These are phyloP conservation scores for Apostichopus japonicus DNA, from an alignment of 35 echinoderm and acorn worm genomes.

Conservation along the genomic window DNA sequence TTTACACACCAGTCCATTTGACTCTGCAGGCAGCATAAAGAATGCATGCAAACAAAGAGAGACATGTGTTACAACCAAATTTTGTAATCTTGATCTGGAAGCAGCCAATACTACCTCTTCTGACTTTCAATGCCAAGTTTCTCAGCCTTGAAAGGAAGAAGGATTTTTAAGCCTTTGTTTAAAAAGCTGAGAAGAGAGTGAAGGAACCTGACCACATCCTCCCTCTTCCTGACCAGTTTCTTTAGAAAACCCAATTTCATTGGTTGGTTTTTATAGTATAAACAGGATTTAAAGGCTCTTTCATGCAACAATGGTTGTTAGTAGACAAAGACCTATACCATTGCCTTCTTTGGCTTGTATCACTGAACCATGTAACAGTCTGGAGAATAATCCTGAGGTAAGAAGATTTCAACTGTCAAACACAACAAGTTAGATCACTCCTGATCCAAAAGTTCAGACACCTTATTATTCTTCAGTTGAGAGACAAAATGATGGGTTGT, in stretches of 20 bases:
- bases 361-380: not conserved
- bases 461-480: no score
- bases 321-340: not conserved
- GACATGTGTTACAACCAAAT: no score
- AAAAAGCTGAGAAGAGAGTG: not conserved
- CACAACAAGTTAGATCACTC: no score
- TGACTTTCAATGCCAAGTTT: no score
- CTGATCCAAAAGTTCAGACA: no score
- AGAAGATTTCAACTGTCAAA: not conserved
- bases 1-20: no score
- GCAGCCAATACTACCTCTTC: no score
- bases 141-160: slow-evolving; percentile 2
- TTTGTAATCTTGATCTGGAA: no score
- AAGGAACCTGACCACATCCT: not conserved
- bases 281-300: not conserved
- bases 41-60: no score
- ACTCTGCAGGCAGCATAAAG: no score
- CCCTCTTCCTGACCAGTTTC: not conserved
- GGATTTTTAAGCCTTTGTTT: not conserved
- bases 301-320: slow-evolving; percentile 1
- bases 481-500: no score
- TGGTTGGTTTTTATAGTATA: not conserved
- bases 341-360: not conserved
- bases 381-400: not conserved
- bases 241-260: not conserved